phyloP scores from a whole-genome alignment of 92 coral and sea anemone genomes.

The Umimayanthus kanabou region DNA sequence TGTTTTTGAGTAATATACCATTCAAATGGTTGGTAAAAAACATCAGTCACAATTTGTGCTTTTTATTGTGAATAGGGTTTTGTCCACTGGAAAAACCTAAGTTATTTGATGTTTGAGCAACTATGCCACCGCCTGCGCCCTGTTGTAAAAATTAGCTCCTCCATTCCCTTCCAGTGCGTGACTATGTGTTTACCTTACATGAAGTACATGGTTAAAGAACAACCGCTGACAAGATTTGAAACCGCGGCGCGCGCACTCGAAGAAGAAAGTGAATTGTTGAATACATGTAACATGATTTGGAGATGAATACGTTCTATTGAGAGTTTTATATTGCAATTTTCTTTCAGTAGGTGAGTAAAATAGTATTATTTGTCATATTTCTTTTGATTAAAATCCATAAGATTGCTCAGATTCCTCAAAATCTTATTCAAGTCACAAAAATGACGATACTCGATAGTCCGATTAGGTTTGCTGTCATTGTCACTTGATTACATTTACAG shows the following conservation, averaged over 20 bases:
- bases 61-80: too few species aligned
- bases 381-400: background rate
- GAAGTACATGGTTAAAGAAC: background rate
- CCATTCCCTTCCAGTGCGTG: too few species aligned
- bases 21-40: too few species aligned
- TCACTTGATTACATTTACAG: too few species aligned
- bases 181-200: constrained; percentile 1
- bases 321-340: background rate
- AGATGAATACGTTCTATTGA: background rate
- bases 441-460: background rate
- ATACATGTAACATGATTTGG: background rate
- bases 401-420: background rate
- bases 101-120: too few species aligned
- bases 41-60: too few species aligned
- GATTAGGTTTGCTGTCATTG: too few species aligned
- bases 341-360: constrained; percentile 3
- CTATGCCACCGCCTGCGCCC: too few species aligned
- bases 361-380: background rate
- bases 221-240: constrained; percentile 10
- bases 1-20: too few species aligned
- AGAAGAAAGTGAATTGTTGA: constrained; percentile 8
- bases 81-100: too few species aligned
- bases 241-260: background rate
- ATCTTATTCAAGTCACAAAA: background rate
- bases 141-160: too few species aligned